Evolutionary conservation across 2,888 invertebrate species (phyloP).

Genomic region (Didymodactylos carnosus): DNA sequence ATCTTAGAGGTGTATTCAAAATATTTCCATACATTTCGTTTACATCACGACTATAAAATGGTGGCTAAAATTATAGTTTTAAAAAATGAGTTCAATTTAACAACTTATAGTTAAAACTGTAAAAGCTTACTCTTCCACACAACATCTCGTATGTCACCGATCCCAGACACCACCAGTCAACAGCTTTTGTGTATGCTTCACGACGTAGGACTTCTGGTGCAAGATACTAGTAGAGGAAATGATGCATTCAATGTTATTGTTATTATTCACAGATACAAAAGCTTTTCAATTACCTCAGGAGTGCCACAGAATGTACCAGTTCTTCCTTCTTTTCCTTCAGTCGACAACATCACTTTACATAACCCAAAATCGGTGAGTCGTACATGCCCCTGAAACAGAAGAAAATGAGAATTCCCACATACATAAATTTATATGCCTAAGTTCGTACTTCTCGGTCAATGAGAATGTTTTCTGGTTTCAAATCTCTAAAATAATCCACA

Average conservation of each 20-base stretch:
- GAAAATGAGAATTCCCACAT: background rate
- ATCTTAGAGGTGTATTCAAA: slow-evolving; percentile 29
- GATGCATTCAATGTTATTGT: background rate
- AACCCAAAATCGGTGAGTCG: slow-evolving; percentile 43
- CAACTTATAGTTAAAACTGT: background rate
- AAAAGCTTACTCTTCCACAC: slow-evolving; percentile 39
- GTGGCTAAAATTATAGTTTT: slow-evolving; percentile 35
- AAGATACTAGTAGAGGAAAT: slow-evolving; percentile 38
- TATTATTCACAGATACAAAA: background rate
- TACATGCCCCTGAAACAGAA: slow-evolving; percentile 5
- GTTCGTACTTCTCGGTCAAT: slow-evolving; percentile 36
- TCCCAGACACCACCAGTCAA: slow-evolving; percentile 48
- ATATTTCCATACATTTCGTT: slow-evolving; percentile 45
- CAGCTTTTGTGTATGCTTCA: slow-evolving; percentile 42
- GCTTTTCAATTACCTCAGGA: slow-evolving; percentile 36
- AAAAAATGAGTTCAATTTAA: background rate
- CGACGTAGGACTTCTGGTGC: slow-evolving; percentile 44
- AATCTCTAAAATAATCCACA: too few species aligned
- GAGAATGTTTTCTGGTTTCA: slow-evolving; percentile 45
- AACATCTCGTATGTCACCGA: slow-evolving; percentile 46
- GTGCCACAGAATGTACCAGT: slow-evolving; percentile 46
- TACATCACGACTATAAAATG: slow-evolving; percentile 44
- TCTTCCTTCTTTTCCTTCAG: slow-evolving; percentile 28
- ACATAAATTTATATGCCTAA: background rate
- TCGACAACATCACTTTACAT: slow-evolving; percentile 35